These are phyloP conservation scores for Timema podura DNA, from an alignment of 2,888 invertebrate species.

Conservation along the genomic window DNA sequence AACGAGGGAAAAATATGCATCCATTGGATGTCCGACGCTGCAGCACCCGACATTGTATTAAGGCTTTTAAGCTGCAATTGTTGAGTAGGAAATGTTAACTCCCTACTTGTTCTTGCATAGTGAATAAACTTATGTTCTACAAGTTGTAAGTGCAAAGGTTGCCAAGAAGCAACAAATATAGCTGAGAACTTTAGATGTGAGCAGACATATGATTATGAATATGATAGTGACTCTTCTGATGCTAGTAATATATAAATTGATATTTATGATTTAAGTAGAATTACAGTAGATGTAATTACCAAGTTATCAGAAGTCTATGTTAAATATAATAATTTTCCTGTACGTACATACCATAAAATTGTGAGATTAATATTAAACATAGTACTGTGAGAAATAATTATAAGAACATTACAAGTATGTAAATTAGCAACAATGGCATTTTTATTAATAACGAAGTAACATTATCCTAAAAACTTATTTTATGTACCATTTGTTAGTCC, in stretches of 20 bases:
- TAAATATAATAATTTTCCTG: neutral
- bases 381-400: too few relatives aligned
- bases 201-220: neutral
- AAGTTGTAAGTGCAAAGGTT: conserved; percentile 9
- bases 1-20: conserved; percentile 6
- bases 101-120: neutral
- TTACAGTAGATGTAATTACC: neutral
- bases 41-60: neutral
- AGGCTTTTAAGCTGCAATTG: neutral
- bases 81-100: neutral
- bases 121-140: conserved; percentile 10
- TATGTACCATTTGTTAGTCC: too few relatives aligned
- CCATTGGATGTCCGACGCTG: neutral
- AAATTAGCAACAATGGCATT: too few relatives aligned
- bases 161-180: neutral
- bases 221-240: neutral
- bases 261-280: neutral
- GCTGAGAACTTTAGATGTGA: neutral
- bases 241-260: neutral
- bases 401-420: too few relatives aligned
- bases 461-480: too few relatives aligned
- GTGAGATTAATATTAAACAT: too few relatives aligned
- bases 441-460: too few relatives aligned
- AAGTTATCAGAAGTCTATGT: conserved; percentile 5
- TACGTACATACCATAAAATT: neutral